phyloP scores from a whole-genome alignment of 2,113 vertebrate genomes.

The Pavo muticus region DNA sequence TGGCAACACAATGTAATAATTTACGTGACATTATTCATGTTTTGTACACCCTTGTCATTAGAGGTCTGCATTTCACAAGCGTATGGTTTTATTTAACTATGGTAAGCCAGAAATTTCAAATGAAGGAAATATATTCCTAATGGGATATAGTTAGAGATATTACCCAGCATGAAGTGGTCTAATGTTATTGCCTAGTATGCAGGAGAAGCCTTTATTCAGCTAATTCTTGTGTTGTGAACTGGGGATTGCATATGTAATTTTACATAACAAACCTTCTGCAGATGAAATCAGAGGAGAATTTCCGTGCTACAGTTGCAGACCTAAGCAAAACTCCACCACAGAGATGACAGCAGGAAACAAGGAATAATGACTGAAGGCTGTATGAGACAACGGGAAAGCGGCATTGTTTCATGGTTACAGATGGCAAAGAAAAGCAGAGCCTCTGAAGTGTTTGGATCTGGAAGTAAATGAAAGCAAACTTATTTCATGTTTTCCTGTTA shows the following conservation, averaged over 20 bases:
- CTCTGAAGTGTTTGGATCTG: background rate
- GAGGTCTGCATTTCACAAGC: background rate
- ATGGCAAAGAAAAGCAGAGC: background rate
- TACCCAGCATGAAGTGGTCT: background rate
- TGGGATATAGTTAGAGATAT: background rate
- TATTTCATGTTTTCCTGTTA: background rate
- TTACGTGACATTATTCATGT: background rate
- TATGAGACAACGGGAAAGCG: background rate
- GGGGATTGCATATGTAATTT: background rate
- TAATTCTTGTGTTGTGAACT: background rate
- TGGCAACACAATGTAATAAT: background rate
- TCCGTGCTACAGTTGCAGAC: background rate
- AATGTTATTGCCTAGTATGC: background rate
- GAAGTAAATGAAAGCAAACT: background rate
- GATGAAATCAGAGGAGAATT: background rate
- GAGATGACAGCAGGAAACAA: background rate
- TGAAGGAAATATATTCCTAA: background rate
- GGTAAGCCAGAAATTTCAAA: constrained; percentile 7
- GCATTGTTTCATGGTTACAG: background rate
- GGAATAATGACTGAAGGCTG: background rate
- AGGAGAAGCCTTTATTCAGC: background rate
- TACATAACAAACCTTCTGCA: background rate
- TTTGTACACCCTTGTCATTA: constrained; percentile 46
- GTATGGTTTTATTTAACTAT: constrained; percentile 30
- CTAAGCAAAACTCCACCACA: background rate